Percentiles rank a stretch among this genome's conserved stretches.
Conservation (phyloP, 2,113 vertebrate species). For the Sylvietta virens region DNA sequence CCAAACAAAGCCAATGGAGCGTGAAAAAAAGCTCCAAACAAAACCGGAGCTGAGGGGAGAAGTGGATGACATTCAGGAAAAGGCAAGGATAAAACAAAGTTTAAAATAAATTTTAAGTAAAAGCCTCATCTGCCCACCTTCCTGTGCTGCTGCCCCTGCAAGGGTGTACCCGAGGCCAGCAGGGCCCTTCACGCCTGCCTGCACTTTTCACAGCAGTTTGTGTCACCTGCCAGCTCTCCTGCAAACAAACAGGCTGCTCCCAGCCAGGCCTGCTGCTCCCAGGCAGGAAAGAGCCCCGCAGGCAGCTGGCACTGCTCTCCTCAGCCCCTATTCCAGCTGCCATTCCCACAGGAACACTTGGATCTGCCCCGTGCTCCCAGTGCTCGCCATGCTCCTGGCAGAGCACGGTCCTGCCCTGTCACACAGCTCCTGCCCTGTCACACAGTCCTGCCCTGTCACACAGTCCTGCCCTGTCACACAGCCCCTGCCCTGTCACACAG, state of each 20-base stretch:
- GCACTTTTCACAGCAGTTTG: neutral
- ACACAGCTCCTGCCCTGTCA: neutral
- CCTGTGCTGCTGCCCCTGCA: neutral
- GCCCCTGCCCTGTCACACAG: neutral
- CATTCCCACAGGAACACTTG: neutral
- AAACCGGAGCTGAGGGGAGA: neutral
- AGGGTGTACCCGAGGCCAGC: neutral
- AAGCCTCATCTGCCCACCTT: neutral
- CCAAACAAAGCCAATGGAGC: neutral
- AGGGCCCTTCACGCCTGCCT: neutral
- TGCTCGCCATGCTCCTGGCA: neutral
- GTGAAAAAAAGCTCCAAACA: neutral
- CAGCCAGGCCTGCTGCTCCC: neutral
- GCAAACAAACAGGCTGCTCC: neutral
- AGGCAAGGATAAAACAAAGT: neutral
- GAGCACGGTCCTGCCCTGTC: neutral
- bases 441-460: neutral
- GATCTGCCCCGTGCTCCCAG: accelerated
- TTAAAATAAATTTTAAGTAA: no score
- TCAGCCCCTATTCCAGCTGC: neutral
- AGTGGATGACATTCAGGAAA: neutral
- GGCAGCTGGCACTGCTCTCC: neutral
- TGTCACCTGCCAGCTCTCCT: neutral
- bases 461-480: neutral
- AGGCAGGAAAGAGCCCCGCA: neutral